Percentiles rank a stretch among this genome's conserved stretches.
These are phyloP conservation scores for Rhabdophis nuchalis DNA, from an alignment of 2,797 vertebrate species.

Conservation along the genomic window DNA sequence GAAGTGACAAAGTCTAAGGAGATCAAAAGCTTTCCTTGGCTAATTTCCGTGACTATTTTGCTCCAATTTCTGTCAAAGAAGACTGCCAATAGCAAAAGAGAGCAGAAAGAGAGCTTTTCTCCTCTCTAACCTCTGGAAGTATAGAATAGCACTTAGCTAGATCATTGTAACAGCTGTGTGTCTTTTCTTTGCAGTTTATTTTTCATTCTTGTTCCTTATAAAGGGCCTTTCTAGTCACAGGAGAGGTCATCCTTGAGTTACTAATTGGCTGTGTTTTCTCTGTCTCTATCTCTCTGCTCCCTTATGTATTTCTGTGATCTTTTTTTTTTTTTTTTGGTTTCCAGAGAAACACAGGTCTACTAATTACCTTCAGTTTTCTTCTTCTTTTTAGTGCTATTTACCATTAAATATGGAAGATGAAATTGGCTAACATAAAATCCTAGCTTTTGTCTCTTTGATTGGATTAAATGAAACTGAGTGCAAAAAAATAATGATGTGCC, in stretches of 20 bases:
- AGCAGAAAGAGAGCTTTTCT: background rate
- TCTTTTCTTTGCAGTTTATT: conserved; percentile 10
- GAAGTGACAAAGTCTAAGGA: background rate
- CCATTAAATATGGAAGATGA: background rate
- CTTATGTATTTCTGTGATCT: conserved; percentile 20
- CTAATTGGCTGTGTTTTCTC: background rate
- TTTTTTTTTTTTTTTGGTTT: background rate
- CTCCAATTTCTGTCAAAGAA: background rate
- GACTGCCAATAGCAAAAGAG: too few species aligned
- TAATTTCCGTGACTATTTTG: background rate
- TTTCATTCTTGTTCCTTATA: background rate
- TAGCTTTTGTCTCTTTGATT: background rate
- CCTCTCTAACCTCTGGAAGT: background rate
- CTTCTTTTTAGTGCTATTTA: background rate
- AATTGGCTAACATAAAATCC: background rate
- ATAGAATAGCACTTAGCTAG: background rate
- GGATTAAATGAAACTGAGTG: background rate
- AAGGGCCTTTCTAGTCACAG: background rate
- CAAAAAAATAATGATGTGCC: background rate
- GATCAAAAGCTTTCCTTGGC: background rate
- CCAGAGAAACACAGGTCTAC: conserved; percentile 33
- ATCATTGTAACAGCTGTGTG: background rate
- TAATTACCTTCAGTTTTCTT: background rate
- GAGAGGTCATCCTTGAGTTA: background rate
- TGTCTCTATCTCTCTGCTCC: background rate